Evolutionary conservation across 2,888 invertebrate species (phyloP), one percentile per base, ranked within the genome.

Genomic region (Drosophila multiciliata): DNA sequence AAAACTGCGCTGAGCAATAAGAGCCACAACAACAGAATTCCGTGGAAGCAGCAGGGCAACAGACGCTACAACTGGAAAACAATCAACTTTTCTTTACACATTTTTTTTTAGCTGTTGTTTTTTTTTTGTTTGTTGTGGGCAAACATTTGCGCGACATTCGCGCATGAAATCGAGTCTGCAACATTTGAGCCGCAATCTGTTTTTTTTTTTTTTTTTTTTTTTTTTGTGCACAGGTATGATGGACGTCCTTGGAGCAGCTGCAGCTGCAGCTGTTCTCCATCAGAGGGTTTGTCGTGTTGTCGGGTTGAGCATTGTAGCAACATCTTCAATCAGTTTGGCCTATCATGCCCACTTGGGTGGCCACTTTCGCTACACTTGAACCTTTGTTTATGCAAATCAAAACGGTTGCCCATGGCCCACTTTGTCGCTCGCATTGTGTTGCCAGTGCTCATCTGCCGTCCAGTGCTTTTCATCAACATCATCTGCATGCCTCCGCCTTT

Each of bases 301-400:
- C 42, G 62, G 32, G 42, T 50, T 45, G 59, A 38, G 58, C 40
- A 42, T 50, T 59, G 33, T 49, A 33, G 52, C 57, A 62, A 65
- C 74, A 77, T 78, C 80, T 80, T 81, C 74, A 89, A 86, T 89
- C 89, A 76, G 74, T 80, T 83, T 83, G 77, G 77, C 73, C 78
- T 68, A 80, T 77, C 73, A 59, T 71, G 78, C 73, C 79, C 85
- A 82, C 77, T 80, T 85, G 82, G 82, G 76, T 52, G 79, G 80
- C 73, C 85, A 79, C 82, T 81, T 84, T 86, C 66, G 75, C 75
- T 80, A 77, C 87, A 86, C 85, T 89, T 86, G 85, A 86, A 87
- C 85, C 85, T 81, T 86, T 86, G 85, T 86, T 89, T 86, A 89
- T 86, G 85, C 82, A 86, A 86, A 86, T 86, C 85, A 89, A 81